Evolutionary conservation across 2,888 invertebrate genomes (phyloP).

Genomic region (Tachina fera): DNA sequence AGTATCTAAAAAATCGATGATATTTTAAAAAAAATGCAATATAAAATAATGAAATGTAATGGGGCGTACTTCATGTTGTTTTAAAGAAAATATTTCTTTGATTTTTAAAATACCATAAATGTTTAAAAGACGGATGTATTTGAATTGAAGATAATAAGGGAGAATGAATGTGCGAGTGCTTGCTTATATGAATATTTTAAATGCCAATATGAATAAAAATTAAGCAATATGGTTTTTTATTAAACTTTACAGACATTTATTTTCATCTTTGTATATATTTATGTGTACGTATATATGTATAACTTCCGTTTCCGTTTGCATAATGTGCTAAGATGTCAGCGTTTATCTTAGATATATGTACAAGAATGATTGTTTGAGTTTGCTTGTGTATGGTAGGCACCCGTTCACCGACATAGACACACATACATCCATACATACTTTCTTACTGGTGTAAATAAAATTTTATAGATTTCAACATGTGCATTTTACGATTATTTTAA

Average conservation of each 20-base stretch:
- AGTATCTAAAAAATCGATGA: too few species aligned
- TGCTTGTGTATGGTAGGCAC: background rate
- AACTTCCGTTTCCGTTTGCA: conserved; percentile 32
- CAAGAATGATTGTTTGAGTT: background rate
- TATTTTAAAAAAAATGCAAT: too few species aligned
- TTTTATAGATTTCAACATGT: conserved; percentile 44
- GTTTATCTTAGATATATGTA: background rate
- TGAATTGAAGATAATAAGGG: too few species aligned
- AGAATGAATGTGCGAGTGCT: too few species aligned
- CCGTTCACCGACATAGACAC: background rate
- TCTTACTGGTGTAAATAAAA: conserved; percentile 35
- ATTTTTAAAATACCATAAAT: too few species aligned
- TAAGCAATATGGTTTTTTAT: background rate
- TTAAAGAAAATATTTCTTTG: too few species aligned
- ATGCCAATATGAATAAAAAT: too few species aligned
- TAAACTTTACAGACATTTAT: conserved; percentile 34
- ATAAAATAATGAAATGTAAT: too few species aligned
- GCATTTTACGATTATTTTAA: conserved; percentile 48
- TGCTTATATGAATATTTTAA: too few species aligned
- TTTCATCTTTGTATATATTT: conserved; percentile 17
- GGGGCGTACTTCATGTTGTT: too few species aligned
- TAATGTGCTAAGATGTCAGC: background rate
- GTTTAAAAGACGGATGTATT: too few species aligned
- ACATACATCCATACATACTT: background rate
- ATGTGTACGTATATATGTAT: background rate